These are phyloP conservation scores for Acipenser ruthenus DNA, from an alignment of 2,797 vertebrate genomes.

Conservation along the genomic window DNA sequence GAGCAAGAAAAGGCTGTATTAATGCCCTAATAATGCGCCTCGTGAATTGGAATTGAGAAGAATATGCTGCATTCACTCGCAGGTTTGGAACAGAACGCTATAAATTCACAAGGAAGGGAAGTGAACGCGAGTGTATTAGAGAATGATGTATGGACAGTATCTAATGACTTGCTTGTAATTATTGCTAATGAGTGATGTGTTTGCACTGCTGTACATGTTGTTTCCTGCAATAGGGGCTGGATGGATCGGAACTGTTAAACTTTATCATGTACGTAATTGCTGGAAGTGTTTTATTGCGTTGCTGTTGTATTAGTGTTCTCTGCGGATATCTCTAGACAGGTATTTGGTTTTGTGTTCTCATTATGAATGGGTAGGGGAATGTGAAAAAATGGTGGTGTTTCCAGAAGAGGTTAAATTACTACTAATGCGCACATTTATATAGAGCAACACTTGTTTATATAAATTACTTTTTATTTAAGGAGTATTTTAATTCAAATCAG, in stretches of 20 bases:
- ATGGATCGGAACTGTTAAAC: neutral
- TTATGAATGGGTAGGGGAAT: too few relatives aligned
- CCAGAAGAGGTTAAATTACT: too few relatives aligned
- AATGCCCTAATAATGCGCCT: conserved; percentile 48
- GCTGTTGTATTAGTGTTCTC: conserved; percentile 8
- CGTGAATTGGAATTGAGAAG: conserved; percentile 43
- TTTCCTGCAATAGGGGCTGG: neutral
- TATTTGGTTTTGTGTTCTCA: neutral
- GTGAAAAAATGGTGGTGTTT: too few relatives aligned
- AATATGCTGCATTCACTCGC: conserved; percentile 41
- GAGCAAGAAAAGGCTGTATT: conserved; percentile 32
- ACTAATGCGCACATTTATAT: too few relatives aligned
- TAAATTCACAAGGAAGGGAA: neutral
- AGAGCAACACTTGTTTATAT: too few relatives aligned
- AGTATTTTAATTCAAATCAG: too few relatives aligned
- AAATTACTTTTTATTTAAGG: too few relatives aligned
- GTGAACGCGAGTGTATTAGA: neutral
- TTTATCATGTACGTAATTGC: conserved; percentile 7
- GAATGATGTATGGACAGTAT: conserved; percentile 32
- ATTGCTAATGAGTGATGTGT: conserved; percentile 27
- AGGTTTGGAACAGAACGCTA: neutral
- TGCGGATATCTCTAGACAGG: neutral
- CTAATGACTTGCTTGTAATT: conserved; percentile 26
- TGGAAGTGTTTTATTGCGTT: conserved; percentile 4
- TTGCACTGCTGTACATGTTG: conserved; percentile 26